Conservation (phyloP, 2,888 invertebrate genomes). For the Buathra laborator region DNA sequence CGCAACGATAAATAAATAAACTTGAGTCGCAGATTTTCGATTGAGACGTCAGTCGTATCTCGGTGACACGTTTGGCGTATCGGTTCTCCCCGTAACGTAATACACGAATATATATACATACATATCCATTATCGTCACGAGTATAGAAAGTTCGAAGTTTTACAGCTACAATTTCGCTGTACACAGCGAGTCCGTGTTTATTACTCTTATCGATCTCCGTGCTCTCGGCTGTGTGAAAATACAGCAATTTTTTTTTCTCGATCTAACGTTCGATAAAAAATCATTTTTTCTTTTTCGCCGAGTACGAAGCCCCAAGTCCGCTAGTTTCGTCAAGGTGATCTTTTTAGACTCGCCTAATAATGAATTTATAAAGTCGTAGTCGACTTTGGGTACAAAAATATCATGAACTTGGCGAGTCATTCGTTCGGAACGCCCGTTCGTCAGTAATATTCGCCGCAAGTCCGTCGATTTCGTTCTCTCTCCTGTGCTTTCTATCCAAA, state of each 20-base stretch:
- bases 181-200: neutral
- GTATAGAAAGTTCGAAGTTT: neutral
- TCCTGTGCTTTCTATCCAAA: neutral
- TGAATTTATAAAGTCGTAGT: constrained; percentile 24
- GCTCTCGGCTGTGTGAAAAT: neutral
- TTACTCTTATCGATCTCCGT: constrained; percentile 30
- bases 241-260: constrained; percentile 10
- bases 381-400: constrained; percentile 31
- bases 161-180: neutral
- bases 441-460: constrained; percentile 2
- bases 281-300: neutral
- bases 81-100: constrained; percentile 20
- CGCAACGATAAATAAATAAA: constrained; percentile 29
- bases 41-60: constrained; percentile 13
- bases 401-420: constrained; percentile 40
- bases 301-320: neutral
- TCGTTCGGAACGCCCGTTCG: constrained; percentile 12
- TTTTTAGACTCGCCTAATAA: neutral
- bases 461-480: neutral
- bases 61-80: constrained; percentile 22
- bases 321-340: neutral
- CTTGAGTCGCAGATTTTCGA: constrained; percentile 37
- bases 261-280: neutral
- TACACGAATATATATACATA: neutral
- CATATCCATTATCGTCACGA: constrained; percentile 3